Conservation (phyloP, 2,113 vertebrate genomes). For the Siniperca knerii region DNA sequence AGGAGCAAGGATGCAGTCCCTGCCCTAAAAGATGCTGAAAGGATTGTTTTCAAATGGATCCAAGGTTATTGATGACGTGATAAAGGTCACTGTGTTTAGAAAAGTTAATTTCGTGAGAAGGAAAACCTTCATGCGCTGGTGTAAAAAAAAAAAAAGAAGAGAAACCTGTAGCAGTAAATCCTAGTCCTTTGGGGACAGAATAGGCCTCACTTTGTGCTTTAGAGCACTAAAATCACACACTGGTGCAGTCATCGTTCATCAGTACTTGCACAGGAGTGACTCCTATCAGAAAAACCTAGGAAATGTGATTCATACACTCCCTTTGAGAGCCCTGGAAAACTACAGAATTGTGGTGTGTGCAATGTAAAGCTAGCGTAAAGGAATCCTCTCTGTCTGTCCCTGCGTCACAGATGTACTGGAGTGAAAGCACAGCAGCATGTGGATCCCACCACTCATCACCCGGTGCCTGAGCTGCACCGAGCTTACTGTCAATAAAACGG, state of each 20-base stretch:
- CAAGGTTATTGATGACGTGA: neutral
- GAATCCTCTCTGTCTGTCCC: slow-evolving; percentile 61
- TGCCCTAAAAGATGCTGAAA: slow-evolving; percentile 43
- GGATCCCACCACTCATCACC: slow-evolving; percentile 36
- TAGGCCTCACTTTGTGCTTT: neutral
- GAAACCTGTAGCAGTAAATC: slow-evolving; percentile 9
- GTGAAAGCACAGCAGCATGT: slow-evolving; percentile 33
- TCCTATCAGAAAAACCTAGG: slow-evolving; percentile 33
- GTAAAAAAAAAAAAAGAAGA: neutral
- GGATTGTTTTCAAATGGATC: slow-evolving; percentile 21
- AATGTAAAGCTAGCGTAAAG: slow-evolving; percentile 70
- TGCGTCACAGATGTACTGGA: slow-evolving; percentile 64
- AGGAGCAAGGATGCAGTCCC: slow-evolving; percentile 50
- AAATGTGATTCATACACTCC: slow-evolving; percentile 25
- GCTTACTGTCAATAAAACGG: slow-evolving; percentile 63
- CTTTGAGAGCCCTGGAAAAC: slow-evolving; percentile 55
- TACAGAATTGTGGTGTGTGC: slow-evolving; percentile 45
- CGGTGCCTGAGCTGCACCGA: slow-evolving; percentile 18
- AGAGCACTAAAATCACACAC: neutral
- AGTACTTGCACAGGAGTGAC: slow-evolving; percentile 16
- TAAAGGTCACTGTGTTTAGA: neutral
- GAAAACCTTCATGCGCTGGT: neutral
- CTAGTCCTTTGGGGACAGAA: neutral
- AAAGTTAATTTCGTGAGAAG: neutral
- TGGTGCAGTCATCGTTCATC: slow-evolving; percentile 27